These are phyloP conservation scores for Catalaphyllia jardinei DNA, from an alignment of 64 coral and sea anemone species.

Conservation along the genomic window DNA sequence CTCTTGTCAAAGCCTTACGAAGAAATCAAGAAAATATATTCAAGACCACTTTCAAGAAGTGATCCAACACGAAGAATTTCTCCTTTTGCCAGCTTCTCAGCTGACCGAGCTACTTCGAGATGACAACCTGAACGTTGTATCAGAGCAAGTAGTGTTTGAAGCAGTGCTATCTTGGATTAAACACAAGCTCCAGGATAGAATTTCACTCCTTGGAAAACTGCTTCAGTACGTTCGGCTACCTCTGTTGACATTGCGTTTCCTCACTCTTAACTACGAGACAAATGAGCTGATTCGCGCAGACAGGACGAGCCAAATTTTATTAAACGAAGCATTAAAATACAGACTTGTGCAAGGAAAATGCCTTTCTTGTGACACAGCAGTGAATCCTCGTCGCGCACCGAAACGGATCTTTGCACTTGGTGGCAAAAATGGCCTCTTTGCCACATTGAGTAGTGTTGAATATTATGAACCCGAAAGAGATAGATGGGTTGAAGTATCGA, in stretches of 20 bases:
- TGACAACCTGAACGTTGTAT: slow-evolving; percentile 84
- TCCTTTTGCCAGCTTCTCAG: slow-evolving; percentile 53
- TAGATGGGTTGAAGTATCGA: slow-evolving; percentile 72
- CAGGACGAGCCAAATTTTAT: slow-evolving; percentile 64
- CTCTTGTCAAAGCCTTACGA: slow-evolving; percentile 69
- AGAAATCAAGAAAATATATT: slow-evolving; percentile 76
- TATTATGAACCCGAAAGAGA: slow-evolving; percentile 75
- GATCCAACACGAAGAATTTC: slow-evolving; percentile 84
- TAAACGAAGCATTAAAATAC: slow-evolving; percentile 77
- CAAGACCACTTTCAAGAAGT: slow-evolving; percentile 87
- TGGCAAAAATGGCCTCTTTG: slow-evolving; percentile 94
- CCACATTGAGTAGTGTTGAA: slow-evolving; percentile 89
- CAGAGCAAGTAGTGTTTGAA: slow-evolving; percentile 89
- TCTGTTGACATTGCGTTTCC: slow-evolving; percentile 70
- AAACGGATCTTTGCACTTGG: slow-evolving; percentile 86
- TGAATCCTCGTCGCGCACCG: slow-evolving; percentile 55
- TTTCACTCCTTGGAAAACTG: slow-evolving; percentile 55
- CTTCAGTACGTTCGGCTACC: slow-evolving; percentile 75
- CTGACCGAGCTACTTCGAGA: slow-evolving; percentile 76
- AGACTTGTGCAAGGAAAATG: slow-evolving; percentile 68
- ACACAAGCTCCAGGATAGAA: slow-evolving; percentile 65
- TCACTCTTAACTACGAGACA: slow-evolving; percentile 68
- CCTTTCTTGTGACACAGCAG: slow-evolving; percentile 36
- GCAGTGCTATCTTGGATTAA: slow-evolving; percentile 86
- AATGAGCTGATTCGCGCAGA: slow-evolving; percentile 83